Percentiles rank a stretch among this genome's conserved stretches.
phyloP scores from a whole-genome alignment of 2,888 invertebrate species.

The Dicyrtomina minuta region DNA sequence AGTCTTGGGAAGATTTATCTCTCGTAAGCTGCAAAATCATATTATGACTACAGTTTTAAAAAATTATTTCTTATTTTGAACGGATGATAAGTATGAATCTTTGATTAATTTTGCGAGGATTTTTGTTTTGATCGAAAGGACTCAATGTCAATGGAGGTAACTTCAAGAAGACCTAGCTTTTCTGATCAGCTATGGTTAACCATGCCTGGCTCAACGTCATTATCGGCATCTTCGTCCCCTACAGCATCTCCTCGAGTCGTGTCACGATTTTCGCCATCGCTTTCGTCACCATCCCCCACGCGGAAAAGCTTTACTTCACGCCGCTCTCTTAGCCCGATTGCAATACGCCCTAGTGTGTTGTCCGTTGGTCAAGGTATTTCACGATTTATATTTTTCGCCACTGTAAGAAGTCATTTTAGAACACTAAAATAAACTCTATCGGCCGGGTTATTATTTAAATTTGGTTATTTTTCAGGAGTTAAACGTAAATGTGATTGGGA shows the following conservation, averaged over 20 bases:
- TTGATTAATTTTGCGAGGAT: no score
- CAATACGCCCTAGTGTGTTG: constrained; percentile 52
- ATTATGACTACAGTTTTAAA: background rate
- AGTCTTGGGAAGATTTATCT: constrained; percentile 89
- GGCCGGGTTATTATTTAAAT: no score
- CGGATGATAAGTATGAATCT: no score
- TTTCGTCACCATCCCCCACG: constrained; percentile 52
- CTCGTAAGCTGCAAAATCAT: constrained; percentile 59
- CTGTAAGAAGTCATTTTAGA: no score
- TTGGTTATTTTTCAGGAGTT: constrained; percentile 39
- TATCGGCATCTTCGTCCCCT: constrained; percentile 51
- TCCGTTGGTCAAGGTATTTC: constrained; percentile 42
- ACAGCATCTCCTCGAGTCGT: constrained; percentile 51
- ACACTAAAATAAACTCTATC: no score
- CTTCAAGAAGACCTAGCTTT: constrained; percentile 48
- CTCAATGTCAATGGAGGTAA: constrained; percentile 53
- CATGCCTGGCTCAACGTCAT: constrained; percentile 49
- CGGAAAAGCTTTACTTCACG: constrained; percentile 53
- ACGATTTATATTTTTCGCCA: no score
- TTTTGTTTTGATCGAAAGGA: constrained; percentile 37
- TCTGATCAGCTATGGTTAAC: constrained; percentile 52
- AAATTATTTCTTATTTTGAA: constrained; percentile 40
- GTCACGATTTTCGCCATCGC: constrained; percentile 50
- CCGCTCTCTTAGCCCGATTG: constrained; percentile 51
- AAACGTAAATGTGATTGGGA: constrained; percentile 53